A percentile compares a stretch with the other conserved stretches of the same genome.
These are phyloP conservation scores for Puma concolor DNA, from an alignment of 2,113 vertebrate genomes.

Conservation along the genomic window DNA sequence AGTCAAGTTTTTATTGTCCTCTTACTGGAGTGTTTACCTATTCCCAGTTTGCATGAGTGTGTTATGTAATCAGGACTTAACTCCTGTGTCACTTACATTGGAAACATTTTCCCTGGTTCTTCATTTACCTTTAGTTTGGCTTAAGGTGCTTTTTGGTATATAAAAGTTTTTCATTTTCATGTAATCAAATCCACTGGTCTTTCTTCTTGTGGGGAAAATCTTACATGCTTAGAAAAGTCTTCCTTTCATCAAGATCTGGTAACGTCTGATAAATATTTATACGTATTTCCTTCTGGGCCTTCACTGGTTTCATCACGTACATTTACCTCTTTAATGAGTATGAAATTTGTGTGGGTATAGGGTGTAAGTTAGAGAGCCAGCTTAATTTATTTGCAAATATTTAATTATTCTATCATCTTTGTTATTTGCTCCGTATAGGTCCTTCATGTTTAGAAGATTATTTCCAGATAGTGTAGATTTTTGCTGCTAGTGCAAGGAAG, in stretches of 20 bases:
- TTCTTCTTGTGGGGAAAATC: neutral
- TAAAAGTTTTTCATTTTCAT: neutral
- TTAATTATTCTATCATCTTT: neutral
- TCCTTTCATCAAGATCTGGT: neutral
- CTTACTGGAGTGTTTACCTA: neutral
- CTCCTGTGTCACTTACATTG: neutral
- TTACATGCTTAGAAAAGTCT: neutral
- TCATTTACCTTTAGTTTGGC: slow-evolving; percentile 13
- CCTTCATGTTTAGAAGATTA: neutral
- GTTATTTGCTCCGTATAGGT: neutral
- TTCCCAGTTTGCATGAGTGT: neutral
- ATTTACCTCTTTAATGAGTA: neutral
- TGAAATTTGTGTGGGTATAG: neutral
- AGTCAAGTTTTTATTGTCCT: neutral
- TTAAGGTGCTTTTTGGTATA: neutral
- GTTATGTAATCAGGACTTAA: neutral
- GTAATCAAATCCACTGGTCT: neutral
- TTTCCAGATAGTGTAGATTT: neutral
- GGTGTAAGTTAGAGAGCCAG: neutral
- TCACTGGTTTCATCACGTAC: neutral
- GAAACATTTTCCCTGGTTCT: neutral
- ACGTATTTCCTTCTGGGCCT: neutral
- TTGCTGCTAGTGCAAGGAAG: neutral
- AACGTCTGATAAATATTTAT: neutral
- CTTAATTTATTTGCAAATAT: neutral